A percentile compares a stretch with the other conserved stretches of the same genome.
Conservation (phyloP, 2,113 vertebrate species). For the Abramis brama region DNA sequence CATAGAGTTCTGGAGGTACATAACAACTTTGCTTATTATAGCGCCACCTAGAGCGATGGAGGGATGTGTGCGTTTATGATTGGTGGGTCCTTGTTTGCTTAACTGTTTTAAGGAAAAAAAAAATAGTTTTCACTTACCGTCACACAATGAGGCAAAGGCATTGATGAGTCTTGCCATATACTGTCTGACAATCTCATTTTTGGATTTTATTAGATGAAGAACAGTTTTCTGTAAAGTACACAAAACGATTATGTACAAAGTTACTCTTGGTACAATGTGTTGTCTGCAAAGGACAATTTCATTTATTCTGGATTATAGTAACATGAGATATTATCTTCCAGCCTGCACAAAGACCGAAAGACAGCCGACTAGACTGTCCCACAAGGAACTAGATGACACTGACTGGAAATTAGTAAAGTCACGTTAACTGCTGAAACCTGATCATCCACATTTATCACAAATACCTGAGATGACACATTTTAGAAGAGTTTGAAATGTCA, state of each 20-base stretch:
- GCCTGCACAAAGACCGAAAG: background rate
- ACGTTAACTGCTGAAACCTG: background rate
- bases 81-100: background rate
- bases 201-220: constrained; percentile 82
- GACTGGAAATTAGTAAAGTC: background rate
- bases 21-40: background rate
- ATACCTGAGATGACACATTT: background rate
- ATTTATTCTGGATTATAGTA: background rate
- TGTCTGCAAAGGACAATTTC: background rate
- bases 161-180: constrained; percentile 91
- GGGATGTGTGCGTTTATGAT: background rate
- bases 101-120: background rate
- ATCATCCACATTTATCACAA: background rate
- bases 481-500: background rate
- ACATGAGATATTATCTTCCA: background rate
- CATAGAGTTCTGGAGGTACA: background rate
- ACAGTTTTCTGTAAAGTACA: constrained; percentile 75
- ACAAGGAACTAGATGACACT: background rate
- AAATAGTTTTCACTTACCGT: constrained; percentile 76
- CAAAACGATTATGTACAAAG: background rate
- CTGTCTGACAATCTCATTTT: constrained; percentile 86
- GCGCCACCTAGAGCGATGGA: background rate
- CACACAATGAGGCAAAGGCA: constrained; percentile 86
- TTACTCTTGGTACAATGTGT: background rate
- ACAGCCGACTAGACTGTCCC: background rate